Conservation (phyloP, 2,888 invertebrate genomes). For the Pinctada fucata region DNA sequence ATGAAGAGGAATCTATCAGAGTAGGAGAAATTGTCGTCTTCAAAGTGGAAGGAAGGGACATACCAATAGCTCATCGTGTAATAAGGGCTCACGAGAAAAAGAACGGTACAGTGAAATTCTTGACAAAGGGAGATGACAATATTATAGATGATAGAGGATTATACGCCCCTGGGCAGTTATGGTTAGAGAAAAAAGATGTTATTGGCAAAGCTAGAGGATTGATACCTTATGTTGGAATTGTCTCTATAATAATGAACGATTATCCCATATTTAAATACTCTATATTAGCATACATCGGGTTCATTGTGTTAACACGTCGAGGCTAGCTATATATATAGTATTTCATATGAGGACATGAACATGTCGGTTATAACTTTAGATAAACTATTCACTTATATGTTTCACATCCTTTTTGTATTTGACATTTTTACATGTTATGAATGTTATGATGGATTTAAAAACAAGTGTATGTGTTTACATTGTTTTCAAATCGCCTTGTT, state of each 20-base stretch:
- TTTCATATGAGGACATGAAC: too few relatives aligned
- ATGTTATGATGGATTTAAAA: too few relatives aligned
- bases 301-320: conserved; percentile 94
- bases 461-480: too few relatives aligned
- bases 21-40: not conserved
- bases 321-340: conserved; percentile 78
- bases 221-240: conserved; percentile 97
- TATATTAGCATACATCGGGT: conserved; percentile 90
- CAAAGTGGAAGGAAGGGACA: not conserved
- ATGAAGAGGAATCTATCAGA: not conserved
- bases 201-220: conserved; percentile 78
- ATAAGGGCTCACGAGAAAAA: not conserved
- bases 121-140: not conserved
- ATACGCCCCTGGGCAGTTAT: not conserved
- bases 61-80: not conserved
- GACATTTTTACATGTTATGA: too few relatives aligned
- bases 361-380: too few relatives aligned
- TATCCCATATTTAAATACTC: conserved; percentile 99
- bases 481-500: too few relatives aligned
- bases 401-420: too few relatives aligned
- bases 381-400: too few relatives aligned
- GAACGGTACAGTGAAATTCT: not conserved
- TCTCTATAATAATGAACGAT: conserved; percentile 99
- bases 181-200: not conserved
- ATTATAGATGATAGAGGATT: not conserved